phyloP scores from a whole-genome alignment of 2,888 invertebrate genomes.

The Hemithea aestivaria region DNA sequence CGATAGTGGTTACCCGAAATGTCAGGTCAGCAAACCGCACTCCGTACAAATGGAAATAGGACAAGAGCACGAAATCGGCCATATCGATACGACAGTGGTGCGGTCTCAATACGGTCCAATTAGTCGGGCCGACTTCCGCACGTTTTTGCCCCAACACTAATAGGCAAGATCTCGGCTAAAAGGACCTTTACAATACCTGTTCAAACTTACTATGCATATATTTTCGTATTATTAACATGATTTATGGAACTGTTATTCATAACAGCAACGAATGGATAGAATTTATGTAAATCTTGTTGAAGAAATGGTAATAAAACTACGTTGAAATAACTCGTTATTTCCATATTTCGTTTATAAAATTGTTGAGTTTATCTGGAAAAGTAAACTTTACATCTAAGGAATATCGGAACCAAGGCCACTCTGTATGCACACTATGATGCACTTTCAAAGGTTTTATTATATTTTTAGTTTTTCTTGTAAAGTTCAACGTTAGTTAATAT shows the following conservation, averaged over 20 bases:
- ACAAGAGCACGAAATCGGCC: conserved; percentile 38
- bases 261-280: conserved; percentile 25
- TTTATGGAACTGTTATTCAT: conserved; percentile 31
- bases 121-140: conserved; percentile 70
- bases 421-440: not conserved
- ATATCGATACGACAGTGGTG: conserved; percentile 48
- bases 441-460: not conserved
- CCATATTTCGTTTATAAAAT: conserved; percentile 16
- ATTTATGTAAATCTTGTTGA: conserved; percentile 25
- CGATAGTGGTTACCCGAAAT: conserved; percentile 23
- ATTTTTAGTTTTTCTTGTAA: not conserved
- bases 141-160: conserved; percentile 70
- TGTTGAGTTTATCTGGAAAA: conserved; percentile 22
- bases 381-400: conserved; percentile 9
- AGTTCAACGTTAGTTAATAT: too few species aligned
- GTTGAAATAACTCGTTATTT: conserved; percentile 16
- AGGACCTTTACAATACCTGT: conserved; percentile 46
- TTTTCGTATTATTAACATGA: conserved; percentile 27
- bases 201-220: conserved; percentile 23
- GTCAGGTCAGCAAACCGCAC: conserved; percentile 32
- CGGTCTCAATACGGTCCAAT: conserved; percentile 70
- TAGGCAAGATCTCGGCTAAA: conserved; percentile 58
- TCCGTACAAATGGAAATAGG: conserved; percentile 22
- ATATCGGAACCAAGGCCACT: conserved; percentile 6
- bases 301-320: conserved; percentile 28